Percentiles rank a stretch among this genome's conserved stretches.
phyloP scores from a whole-genome alignment of 2,797 vertebrate genomes.

The Podargus strigoides region DNA sequence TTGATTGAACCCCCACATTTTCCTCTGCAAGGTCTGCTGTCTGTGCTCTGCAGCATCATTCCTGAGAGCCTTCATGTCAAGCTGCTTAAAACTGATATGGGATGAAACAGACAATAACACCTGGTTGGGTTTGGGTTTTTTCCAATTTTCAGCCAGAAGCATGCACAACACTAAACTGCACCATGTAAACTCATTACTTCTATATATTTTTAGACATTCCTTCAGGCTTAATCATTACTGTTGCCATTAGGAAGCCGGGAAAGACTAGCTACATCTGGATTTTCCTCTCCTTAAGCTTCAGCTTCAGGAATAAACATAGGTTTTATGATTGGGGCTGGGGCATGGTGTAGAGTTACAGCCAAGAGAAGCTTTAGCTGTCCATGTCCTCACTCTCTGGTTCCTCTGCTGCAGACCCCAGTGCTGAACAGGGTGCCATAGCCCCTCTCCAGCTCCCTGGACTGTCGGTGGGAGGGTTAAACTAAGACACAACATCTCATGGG shows the following conservation, averaged over 20 bases:
- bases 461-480: not conserved
- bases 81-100: not conserved
- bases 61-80: not conserved
- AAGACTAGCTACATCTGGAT: not conserved
- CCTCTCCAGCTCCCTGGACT: not conserved
- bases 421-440: rapidly evolving
- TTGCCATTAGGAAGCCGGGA: not conserved
- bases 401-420: not conserved
- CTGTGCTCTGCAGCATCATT: not conserved
- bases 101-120: not conserved
- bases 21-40: not conserved
- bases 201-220: not conserved
- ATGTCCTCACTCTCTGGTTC: not conserved
- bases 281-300: not conserved
- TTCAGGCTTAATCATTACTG: not conserved
- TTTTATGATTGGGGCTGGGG: not conserved
- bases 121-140: not conserved
- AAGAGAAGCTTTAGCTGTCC: not conserved
- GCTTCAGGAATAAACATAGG: not conserved
- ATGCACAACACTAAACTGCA: not conserved
- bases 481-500: rapidly evolving
- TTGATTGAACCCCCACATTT: not conserved
- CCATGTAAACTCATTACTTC: not conserved
- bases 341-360: not conserved
- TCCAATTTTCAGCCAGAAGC: not conserved